These are phyloP conservation scores for Saxidomus purpurata DNA, from an alignment of 1,140 invertebrate genomes.

Conservation along the genomic window DNA sequence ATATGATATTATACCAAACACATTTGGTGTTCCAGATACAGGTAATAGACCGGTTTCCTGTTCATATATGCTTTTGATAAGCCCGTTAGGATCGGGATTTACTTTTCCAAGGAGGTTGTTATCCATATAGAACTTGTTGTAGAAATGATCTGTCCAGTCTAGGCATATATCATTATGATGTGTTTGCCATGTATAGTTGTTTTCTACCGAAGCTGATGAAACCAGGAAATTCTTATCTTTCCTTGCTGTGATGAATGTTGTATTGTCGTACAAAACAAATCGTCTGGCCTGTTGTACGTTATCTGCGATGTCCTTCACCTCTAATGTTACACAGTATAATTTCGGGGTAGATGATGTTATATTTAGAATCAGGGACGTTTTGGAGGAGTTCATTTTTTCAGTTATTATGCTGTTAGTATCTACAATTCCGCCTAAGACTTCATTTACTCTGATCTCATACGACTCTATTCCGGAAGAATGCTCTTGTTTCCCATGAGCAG, in stretches of 20 bases:
- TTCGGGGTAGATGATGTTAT: neutral
- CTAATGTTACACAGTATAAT: constrained; percentile 9
- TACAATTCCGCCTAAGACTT: neutral
- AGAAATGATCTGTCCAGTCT: constrained; percentile 15
- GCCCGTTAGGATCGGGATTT: constrained; percentile 40
- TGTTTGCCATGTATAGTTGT: constrained; percentile 21
- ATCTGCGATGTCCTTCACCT: constrained; percentile 27
- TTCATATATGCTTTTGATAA: constrained; percentile 61
- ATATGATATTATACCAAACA: constrained; percentile 68
- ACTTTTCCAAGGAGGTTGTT: neutral
- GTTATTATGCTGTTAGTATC: neutral
- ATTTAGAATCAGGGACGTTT: neutral
- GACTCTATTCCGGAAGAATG: neutral
- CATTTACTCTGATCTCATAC: neutral
- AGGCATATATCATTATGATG: constrained; percentile 31
- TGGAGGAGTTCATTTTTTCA: neutral
- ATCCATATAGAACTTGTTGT: too few relatives aligned
- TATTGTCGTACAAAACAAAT: constrained; percentile 38
- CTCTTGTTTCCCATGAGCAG: neutral
- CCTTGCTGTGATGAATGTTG: neutral
- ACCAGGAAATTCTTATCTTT: neutral
- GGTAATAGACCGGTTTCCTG: constrained; percentile 66
- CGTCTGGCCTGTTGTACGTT: constrained; percentile 5
- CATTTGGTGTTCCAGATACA: constrained; percentile 70
- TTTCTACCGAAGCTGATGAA: neutral